A percentile compares a stretch with the other conserved stretches of the same genome.
These are phyloP conservation scores for Anguilla japonica DNA, from an alignment of 2,113 vertebrate species.

Conservation along the genomic window DNA sequence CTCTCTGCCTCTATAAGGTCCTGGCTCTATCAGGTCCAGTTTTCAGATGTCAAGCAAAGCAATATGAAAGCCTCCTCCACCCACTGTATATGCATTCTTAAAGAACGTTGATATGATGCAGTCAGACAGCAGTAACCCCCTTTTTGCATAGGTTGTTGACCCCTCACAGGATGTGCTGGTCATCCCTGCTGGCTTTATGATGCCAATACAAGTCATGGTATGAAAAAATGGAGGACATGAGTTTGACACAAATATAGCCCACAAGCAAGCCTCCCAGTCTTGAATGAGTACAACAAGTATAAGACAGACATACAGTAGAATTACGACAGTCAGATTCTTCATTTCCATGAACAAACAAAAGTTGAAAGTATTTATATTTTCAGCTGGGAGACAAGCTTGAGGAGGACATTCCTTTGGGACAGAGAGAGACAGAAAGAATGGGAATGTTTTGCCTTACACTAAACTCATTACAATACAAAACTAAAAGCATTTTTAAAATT, in stretches of 20 bases:
- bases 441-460: slow-evolving; percentile 33
- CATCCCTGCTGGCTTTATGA: slow-evolving; percentile 6
- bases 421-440: slow-evolving; percentile 32
- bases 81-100: background rate
- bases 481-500: slow-evolving; percentile 47
- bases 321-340: background rate
- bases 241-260: slow-evolving; percentile 16
- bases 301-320: background rate
- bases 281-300: background rate
- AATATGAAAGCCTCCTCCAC: background rate
- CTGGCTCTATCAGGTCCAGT: too few relatives aligned
- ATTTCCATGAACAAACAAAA: background rate
- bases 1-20: too few relatives aligned
- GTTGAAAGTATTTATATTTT: background rate
- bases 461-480: slow-evolving; percentile 53
- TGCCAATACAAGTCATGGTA: background rate
- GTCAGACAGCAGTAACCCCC: background rate
- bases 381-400: slow-evolving; percentile 17
- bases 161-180: background rate
- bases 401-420: slow-evolving; percentile 22
- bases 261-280: slow-evolving; percentile 8
- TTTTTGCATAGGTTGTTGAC: background rate
- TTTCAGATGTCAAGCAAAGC: too few relatives aligned
- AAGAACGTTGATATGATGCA: background rate
- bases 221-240: background rate